phyloP scores from a whole-genome alignment of 2,888 invertebrate genomes.

The Xanthorhoe designata region DNA sequence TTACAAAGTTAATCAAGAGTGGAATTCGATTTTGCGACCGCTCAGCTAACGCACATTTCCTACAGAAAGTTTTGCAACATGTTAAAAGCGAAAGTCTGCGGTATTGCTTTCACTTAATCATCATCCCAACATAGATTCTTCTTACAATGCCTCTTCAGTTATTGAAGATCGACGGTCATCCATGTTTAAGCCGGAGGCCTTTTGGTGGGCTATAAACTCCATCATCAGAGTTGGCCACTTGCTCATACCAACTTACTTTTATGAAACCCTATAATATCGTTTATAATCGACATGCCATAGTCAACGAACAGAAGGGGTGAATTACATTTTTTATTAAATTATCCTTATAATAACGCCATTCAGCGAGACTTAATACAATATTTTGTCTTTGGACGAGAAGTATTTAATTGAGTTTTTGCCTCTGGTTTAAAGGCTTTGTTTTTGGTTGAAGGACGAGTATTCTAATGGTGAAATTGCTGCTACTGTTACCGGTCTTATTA shows the following conservation, averaged over 20 bases:
- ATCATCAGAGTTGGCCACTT: no score
- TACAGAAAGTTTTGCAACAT: constrained; percentile 21
- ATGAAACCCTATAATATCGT: no score
- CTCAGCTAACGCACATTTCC: constrained; percentile 18
- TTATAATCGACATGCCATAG: background rate
- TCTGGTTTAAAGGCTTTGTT: background rate
- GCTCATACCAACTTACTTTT: no score
- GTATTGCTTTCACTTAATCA: background rate
- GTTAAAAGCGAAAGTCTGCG: constrained; percentile 3
- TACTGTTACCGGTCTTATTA: no score
- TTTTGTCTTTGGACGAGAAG: constrained; percentile 13
- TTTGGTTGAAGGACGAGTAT: background rate
- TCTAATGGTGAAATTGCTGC: background rate
- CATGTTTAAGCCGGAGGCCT: no score
- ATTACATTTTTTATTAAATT: constrained; percentile 15
- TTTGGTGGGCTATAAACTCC: no score
- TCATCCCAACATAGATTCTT: background rate
- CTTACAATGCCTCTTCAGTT: background rate
- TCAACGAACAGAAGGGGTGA: background rate
- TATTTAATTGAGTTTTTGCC: constrained; percentile 25
- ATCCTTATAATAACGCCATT: constrained; percentile 8
- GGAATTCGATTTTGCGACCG: constrained; percentile 44
- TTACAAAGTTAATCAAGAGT: constrained; percentile 40
- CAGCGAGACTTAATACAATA: constrained; percentile 10
- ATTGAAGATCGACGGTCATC: no score